phyloP scores from a whole-genome alignment of 2,113 vertebrate species.

The Zosterops japonicus region DNA sequence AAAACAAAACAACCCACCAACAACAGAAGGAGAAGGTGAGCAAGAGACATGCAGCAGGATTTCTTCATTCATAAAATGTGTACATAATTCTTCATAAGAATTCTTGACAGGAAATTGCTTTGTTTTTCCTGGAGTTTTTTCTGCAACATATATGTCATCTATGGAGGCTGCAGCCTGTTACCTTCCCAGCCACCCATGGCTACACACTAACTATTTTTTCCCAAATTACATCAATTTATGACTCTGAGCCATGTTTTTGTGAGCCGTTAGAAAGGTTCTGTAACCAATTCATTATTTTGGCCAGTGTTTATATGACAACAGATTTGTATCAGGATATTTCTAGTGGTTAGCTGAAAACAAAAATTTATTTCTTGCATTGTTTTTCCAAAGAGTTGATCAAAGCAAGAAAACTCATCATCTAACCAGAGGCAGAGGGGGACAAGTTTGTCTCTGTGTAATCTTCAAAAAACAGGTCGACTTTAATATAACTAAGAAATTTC shows the following conservation, averaged over 20 bases:
- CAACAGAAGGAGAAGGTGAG: not conserved
- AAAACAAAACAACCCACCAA: not conserved
- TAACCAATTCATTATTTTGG: not conserved
- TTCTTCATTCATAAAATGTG: not conserved
- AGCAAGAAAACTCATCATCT: not conserved
- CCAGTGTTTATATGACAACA: not conserved
- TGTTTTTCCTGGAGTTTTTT: not conserved
- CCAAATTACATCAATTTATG: not conserved
- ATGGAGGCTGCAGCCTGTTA: not conserved
- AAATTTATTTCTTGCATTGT: not conserved
- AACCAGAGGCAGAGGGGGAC: not conserved
- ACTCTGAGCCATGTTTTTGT: not conserved
- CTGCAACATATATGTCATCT: fast-evolving
- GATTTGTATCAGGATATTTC: not conserved
- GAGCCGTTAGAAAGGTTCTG: not conserved
- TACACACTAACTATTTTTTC: not conserved
- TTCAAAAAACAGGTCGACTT: not conserved
- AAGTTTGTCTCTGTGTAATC: not conserved
- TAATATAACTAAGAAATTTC: not conserved
- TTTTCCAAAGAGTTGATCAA: not conserved
- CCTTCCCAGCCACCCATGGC: not conserved
- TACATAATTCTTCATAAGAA: not conserved
- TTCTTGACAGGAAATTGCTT: not conserved
- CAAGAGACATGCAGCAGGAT: not conserved
- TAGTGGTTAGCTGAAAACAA: not conserved